Evolutionary conservation across 2,797 vertebrate species (phyloP).

Genomic region (Hydrolagus colliei): DNA sequence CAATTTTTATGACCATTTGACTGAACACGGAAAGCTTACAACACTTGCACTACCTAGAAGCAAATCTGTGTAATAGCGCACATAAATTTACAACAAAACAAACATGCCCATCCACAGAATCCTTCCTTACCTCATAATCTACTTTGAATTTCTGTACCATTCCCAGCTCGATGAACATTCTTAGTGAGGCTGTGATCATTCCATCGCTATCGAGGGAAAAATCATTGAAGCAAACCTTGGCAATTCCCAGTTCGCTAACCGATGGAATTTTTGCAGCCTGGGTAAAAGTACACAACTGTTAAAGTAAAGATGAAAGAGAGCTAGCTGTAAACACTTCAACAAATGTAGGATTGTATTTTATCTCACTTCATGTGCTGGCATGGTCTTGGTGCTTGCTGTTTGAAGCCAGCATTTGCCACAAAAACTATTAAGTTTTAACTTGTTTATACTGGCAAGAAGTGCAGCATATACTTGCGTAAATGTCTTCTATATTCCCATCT

Average conservation of each 20-base stretch:
- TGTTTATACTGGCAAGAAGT: neutral
- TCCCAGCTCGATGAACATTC: conserved; percentile 68
- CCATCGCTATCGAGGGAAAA: conserved; percentile 69
- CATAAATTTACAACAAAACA: neutral
- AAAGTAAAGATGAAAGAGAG: neutral
- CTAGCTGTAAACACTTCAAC: neutral
- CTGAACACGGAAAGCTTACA: neutral
- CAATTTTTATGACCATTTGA: no score
- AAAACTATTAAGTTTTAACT: neutral
- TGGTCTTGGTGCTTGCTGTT: neutral
- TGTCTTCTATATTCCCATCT: neutral
- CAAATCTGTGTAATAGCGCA: neutral
- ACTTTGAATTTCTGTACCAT: conserved; percentile 70
- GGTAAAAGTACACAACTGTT: conserved; percentile 27
- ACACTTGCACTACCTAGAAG: neutral
- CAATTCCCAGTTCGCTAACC: conserved; percentile 62
- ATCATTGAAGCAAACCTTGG: conserved; percentile 68
- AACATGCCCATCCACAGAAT: neutral
- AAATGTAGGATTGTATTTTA: neutral
- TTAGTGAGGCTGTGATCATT: conserved; percentile 67
- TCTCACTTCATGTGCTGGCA: neutral
- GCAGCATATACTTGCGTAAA: neutral
- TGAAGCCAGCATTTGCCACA: no score
- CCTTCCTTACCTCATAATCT: conserved; percentile 62
- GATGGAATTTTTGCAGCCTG: conserved; percentile 69